Percentiles rank a stretch among this genome's conserved stretches.
These are phyloP conservation scores for Meta bourneti DNA, from an alignment of 2,888 invertebrate species.

Conservation along the genomic window DNA sequence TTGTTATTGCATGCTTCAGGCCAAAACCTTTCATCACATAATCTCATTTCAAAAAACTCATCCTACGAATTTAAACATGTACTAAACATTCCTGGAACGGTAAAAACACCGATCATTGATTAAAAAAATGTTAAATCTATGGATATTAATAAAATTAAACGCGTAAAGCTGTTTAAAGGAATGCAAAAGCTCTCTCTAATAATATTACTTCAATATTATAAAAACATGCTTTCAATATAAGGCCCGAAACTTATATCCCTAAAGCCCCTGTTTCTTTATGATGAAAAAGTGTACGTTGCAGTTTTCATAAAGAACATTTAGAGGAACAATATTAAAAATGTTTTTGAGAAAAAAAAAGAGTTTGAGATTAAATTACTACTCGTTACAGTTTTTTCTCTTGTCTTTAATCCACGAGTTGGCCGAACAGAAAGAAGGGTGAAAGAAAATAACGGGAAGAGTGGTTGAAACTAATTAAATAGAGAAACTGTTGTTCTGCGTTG, in stretches of 20 bases:
- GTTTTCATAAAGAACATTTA: not conserved
- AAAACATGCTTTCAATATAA: not conserved
- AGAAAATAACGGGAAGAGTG: not conserved
- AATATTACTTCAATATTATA: not conserved
- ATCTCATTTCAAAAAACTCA: too few relatives aligned
- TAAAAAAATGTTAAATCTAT: not conserved
- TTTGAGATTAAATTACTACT: not conserved
- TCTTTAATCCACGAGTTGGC: not conserved
- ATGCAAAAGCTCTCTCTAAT: not conserved
- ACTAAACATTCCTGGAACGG: too few relatives aligned
- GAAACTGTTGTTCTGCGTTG: not conserved
- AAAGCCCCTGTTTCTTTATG: not conserved
- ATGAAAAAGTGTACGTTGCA: not conserved
- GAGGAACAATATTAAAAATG: not conserved
- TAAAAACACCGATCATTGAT: too few relatives aligned
- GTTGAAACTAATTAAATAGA: constrained; percentile 27
- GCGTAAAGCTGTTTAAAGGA: not conserved
- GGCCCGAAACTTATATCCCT: too few relatives aligned
- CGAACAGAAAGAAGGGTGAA: not conserved
- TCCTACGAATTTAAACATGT: too few relatives aligned
- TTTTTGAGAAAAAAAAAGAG: not conserved
- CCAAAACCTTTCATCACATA: too few relatives aligned
- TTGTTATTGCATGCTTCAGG: too few relatives aligned
- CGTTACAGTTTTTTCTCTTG: not conserved
- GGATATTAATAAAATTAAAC: not conserved